Percentiles rank a stretch among this genome's conserved stretches.
These are phyloP conservation scores for Himalopsyche tibetana DNA, from an alignment of 2,888 invertebrate species.

Conservation along the genomic window DNA sequence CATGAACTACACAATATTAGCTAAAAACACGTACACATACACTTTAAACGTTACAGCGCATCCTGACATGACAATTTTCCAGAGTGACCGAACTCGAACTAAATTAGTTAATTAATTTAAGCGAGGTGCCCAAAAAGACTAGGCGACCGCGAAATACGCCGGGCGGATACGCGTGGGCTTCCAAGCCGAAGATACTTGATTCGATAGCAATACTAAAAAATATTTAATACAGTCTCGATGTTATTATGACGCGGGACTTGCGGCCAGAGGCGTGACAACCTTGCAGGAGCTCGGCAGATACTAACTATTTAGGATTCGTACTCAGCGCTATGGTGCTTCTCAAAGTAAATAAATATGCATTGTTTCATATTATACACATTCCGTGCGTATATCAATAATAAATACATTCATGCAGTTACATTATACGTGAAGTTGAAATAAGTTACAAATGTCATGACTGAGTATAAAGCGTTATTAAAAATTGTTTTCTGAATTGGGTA, in stretches of 20 bases:
- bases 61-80: background rate
- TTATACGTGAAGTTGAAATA: too few relatives aligned
- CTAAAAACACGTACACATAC: too few relatives aligned
- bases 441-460: too few relatives aligned
- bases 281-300: conserved; percentile 25
- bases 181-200: background rate
- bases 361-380: too few relatives aligned
- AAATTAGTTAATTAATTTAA: conserved; percentile 6
- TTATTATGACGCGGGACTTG: too few relatives aligned
- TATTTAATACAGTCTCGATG: too few relatives aligned
- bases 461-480: too few relatives aligned
- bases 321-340: background rate
- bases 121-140: background rate
- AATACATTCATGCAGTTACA: too few relatives aligned
- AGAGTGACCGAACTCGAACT: background rate
- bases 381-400: too few relatives aligned
- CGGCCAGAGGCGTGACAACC: background rate
- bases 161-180: conserved; percentile 15
- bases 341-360: background rate
- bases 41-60: too few relatives aligned
- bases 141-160: conserved; percentile 16
- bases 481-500: too few relatives aligned
- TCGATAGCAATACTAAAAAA: background rate
- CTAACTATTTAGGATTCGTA: conserved; percentile 8
- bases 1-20: too few relatives aligned